phyloP scores from a whole-genome alignment of 2,113 vertebrate species.

The Talpa occidentalis region DNA sequence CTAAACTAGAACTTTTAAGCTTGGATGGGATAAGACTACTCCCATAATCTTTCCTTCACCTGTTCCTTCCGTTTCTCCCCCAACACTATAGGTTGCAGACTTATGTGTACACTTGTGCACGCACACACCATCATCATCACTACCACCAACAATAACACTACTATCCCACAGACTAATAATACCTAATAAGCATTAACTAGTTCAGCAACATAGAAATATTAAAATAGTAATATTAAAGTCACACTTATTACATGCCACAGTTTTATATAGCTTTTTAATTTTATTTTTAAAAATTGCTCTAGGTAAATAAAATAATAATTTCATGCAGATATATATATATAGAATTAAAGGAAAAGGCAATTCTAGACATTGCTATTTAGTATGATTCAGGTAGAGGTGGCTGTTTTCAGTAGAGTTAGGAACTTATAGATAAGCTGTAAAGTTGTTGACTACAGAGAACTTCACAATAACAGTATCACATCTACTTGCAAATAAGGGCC shows the following conservation, averaged over 20 bases:
- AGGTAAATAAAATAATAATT: slow-evolving; percentile 20
- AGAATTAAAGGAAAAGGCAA: not conserved
- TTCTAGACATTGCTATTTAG: not conserved
- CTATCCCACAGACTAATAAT: not conserved
- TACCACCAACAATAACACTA: not conserved
- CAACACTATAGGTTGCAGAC: fast-evolving
- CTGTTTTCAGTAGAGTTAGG: not conserved
- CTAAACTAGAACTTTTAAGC: not conserved
- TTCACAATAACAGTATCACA: not conserved
- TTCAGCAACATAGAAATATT: not conserved
- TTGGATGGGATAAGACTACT: not conserved
- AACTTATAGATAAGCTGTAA: not conserved
- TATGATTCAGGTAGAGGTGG: not conserved
- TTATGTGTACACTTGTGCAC: not conserved
- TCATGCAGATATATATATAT: not conserved
- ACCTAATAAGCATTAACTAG: not conserved
- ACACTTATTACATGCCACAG: not conserved
- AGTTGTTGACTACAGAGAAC: not conserved
- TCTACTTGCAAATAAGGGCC: not conserved
- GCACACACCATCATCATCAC: too few relatives aligned
- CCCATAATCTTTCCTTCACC: fast-evolving
- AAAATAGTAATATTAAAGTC: not conserved
- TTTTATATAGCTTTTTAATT: not conserved
- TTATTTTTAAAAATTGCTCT: not conserved
- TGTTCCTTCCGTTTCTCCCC: not conserved